These are phyloP conservation scores for Asarcornis scutulata DNA, from an alignment of 2,113 vertebrate genomes.

Conservation along the genomic window DNA sequence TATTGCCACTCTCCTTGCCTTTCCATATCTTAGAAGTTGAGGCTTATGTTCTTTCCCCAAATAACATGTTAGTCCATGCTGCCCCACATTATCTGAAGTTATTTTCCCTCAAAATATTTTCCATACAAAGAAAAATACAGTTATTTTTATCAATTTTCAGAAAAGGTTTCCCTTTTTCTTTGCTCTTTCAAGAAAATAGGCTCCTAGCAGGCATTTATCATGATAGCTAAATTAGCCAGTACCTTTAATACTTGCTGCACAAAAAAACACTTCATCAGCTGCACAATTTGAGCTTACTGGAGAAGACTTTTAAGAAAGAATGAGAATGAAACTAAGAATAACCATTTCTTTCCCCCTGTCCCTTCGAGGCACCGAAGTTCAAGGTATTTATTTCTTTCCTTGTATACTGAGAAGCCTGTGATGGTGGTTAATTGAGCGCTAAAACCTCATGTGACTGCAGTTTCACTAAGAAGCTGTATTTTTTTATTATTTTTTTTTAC, in stretches of 20 bases:
- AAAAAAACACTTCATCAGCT: slow-evolving; percentile 62
- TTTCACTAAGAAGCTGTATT: slow-evolving; percentile 16
- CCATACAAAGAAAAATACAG: slow-evolving; percentile 19
- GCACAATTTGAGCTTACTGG: slow-evolving; percentile 34
- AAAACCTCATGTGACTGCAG: neutral
- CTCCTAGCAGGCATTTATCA: slow-evolving; percentile 51
- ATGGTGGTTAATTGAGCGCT: slow-evolving; percentile 45
- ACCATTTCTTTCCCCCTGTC: slow-evolving; percentile 45
- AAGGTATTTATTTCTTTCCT: slow-evolving; percentile 46
- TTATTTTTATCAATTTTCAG: slow-evolving; percentile 27
- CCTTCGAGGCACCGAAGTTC: slow-evolving; percentile 32
- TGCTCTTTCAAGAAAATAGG: slow-evolving; percentile 35
- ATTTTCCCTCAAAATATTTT: slow-evolving; percentile 49
- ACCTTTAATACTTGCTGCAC: slow-evolving; percentile 27
- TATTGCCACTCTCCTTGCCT: neutral
- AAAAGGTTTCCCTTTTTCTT: slow-evolving; percentile 19
- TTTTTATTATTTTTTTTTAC: neutral
- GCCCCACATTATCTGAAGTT: neutral
- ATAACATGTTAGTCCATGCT: neutral
- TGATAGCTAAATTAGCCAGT: slow-evolving; percentile 60
- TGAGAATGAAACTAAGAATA: slow-evolving; percentile 44
- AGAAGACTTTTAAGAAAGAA: slow-evolving; percentile 49
- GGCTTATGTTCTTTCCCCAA: neutral
- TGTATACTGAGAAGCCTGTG: neutral
- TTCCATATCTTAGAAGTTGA: neutral